phyloP scores from a whole-genome alignment of 2,797 vertebrate species.

The Xiphorhynchus erythropygius region DNA sequence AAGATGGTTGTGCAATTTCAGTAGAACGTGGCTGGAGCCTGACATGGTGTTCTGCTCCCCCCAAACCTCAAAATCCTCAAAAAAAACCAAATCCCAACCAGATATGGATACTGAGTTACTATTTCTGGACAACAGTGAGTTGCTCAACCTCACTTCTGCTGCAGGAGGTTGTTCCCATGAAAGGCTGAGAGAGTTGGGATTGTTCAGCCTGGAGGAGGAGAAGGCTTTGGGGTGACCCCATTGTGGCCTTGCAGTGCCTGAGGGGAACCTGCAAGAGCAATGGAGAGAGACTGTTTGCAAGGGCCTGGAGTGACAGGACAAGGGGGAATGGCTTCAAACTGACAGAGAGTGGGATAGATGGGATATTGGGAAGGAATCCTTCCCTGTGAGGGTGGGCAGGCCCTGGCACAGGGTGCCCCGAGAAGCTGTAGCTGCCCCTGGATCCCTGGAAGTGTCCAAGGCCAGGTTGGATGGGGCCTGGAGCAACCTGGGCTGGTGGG shows the following conservation, averaged over 20 bases:
- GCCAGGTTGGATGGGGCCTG: rapidly evolving
- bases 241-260: not conserved
- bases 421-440: not conserved
- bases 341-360: rapidly evolving
- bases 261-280: too few species aligned
- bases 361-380: not conserved
- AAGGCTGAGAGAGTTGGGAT: not conserved
- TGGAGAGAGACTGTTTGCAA: rapidly evolving
- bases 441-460: not conserved
- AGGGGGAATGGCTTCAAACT: not conserved
- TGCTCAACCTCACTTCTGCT: not conserved
- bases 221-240: not conserved
- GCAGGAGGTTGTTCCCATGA: rapidly evolving
- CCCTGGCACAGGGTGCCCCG: rapidly evolving
- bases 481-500: rapidly evolving
- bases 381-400: rapidly evolving
- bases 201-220: not conserved
- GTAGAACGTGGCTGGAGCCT: not conserved
- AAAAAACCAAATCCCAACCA: not conserved
- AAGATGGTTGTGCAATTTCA: not conserved
- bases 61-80: not conserved
- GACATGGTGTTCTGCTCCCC: not conserved
- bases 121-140: not conserved
- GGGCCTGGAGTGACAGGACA: not conserved
- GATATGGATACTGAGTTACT: not conserved